Conservation (phyloP, 2,797 vertebrate genomes). For the Pseudochirops corinnae region DNA sequence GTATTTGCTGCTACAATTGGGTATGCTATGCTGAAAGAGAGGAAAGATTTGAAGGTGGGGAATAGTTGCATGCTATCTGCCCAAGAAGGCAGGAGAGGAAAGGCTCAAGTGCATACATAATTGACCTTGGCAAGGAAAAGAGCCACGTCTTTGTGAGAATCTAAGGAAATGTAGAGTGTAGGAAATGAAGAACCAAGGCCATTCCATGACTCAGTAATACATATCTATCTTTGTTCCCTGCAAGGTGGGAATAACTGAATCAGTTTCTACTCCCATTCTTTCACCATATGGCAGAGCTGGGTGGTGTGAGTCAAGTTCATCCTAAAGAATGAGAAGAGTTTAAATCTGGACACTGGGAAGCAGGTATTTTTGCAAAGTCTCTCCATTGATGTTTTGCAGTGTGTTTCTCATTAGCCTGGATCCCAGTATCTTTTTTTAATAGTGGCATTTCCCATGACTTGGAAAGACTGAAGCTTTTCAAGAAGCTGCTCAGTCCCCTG, state of each 20-base stretch:
- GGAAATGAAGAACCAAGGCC: background rate
- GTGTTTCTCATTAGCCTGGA: constrained; percentile 76
- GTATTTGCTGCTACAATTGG: background rate
- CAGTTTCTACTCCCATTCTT: constrained; percentile 23
- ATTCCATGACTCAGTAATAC: background rate
- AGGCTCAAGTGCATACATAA: background rate
- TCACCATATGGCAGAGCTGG: constrained; percentile 51
- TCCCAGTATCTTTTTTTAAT: constrained; percentile 62
- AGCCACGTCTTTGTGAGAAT: background rate
- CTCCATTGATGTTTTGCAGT: constrained; percentile 64
- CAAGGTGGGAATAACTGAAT: constrained; percentile 21
- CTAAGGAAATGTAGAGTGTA: background rate
- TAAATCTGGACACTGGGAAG: constrained; percentile 50
- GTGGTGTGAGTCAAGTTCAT: constrained; percentile 38
- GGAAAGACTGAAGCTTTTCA: constrained; percentile 69
- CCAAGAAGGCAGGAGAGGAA: background rate
- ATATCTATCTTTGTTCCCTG: background rate
- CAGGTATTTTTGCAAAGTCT: constrained; percentile 62
- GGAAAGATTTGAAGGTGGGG: background rate
- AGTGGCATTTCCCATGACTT: constrained; percentile 75
- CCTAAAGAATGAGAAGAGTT: constrained; percentile 45
- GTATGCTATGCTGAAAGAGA: background rate
- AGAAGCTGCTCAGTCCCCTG: constrained; percentile 68
- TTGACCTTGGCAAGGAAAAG: background rate
- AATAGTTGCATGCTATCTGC: background rate